These are phyloP conservation scores for Brachyopa scutellaris DNA, from an alignment of 2,888 invertebrate genomes.

Conservation along the genomic window DNA sequence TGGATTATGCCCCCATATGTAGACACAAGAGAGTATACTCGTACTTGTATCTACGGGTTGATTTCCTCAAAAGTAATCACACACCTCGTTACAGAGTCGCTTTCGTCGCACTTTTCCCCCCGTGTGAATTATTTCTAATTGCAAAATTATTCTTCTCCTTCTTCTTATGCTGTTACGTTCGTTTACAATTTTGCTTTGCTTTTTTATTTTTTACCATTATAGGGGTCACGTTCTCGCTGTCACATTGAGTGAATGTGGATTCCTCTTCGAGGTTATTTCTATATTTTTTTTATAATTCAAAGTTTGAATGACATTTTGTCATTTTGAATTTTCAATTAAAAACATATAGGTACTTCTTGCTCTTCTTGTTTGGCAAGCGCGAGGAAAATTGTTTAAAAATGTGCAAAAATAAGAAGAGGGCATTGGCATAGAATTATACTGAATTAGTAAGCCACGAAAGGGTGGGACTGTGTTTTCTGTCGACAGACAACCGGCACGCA, in stretches of 20 bases:
- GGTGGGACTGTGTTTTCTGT: no score
- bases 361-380: background rate
- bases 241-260: conserved; percentile 19
- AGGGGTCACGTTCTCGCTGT: conserved; percentile 55
- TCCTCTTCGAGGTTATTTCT: background rate
- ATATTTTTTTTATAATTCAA: background rate
- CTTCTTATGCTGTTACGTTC: conserved; percentile 3
- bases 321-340: conserved; percentile 50
- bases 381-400: conserved; percentile 4
- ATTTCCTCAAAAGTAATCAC: conserved; percentile 46
- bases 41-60: conserved; percentile 40
- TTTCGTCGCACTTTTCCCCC: background rate
- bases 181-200: background rate
- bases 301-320: conserved; percentile 54
- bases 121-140: conserved; percentile 67
- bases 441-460: no score
- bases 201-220: conserved; percentile 10
- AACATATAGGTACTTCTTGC: no score
- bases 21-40: conserved; percentile 5
- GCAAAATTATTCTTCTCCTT: conserved; percentile 47
- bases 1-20: conserved; percentile 56
- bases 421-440: no score
- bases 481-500: no score
- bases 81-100: conserved; percentile 15
- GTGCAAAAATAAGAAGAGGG: background rate